These are phyloP conservation scores for cat (Felis catus) DNA, from an alignment of 2,113 vertebrate species.

Conservation along the genomic window F.catus_Fca126_mat1.0 CM031420.1:18837501-18838000, in stretches of 20 bases:
- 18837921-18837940: not conserved
- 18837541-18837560: not conserved
- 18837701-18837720: not conserved
- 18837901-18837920: not conserved
- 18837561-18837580: not conserved
- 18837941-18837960: not conserved
- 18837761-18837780: not conserved
- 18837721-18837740: not conserved
- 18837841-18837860: not conserved
- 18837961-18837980: not conserved
- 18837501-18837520: not conserved
- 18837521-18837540: not conserved
- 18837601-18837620: not conserved
- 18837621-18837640: not conserved
- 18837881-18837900: not conserved
- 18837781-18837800: not conserved
- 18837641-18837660: not conserved
- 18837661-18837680: constrained; percentile 30
- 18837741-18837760: not conserved
- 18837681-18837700: not conserved
- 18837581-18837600: constrained; percentile 30
- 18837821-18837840: not conserved
- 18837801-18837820: not conserved
- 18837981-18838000: not conserved
- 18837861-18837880: not conserved